Evolutionary conservation across 1,140 invertebrate genomes (phyloP).

Genomic region (Lasioglossum albipes): DNA sequence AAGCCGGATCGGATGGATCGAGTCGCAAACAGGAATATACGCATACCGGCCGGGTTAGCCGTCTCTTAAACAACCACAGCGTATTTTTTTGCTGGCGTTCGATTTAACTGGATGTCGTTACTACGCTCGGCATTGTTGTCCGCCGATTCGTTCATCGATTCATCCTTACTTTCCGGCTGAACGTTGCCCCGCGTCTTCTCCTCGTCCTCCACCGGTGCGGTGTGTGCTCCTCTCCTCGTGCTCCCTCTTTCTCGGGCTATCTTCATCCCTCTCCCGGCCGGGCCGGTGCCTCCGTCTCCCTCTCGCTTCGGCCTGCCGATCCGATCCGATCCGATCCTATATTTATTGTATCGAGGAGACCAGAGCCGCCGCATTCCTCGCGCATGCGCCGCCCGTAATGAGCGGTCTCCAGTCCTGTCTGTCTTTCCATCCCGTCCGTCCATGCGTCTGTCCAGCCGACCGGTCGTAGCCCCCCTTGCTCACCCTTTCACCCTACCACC

Average conservation of each 20-base stretch:
- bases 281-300: background rate
- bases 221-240: slow-evolving; percentile 33
- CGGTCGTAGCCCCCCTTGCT: slow-evolving; percentile 52
- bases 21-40: slow-evolving; percentile 9
- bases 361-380: slow-evolving; percentile 75
- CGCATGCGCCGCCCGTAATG: slow-evolving; percentile 77
- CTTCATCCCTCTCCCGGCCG: slow-evolving; percentile 37
- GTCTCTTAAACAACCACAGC: slow-evolving; percentile 58
- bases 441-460: slow-evolving; percentile 62
- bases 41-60: slow-evolving; percentile 31
- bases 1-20: slow-evolving; percentile 24
- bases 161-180: slow-evolving; percentile 54
- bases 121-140: slow-evolving; percentile 74
- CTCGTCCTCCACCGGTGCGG: slow-evolving; percentile 6
- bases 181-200: slow-evolving; percentile 18
- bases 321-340: slow-evolving; percentile 69
- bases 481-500: slow-evolving; percentile 45
- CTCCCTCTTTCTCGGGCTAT: slow-evolving; percentile 23
- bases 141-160: slow-evolving; percentile 68
- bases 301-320: slow-evolving; percentile 15
- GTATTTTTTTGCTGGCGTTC: slow-evolving; percentile 68
- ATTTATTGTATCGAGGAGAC: slow-evolving; percentile 77
- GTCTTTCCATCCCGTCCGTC: slow-evolving; percentile 71
- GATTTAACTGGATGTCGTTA: slow-evolving; percentile 78
- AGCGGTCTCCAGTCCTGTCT: slow-evolving; percentile 76